Evolutionary conservation across 2,797 vertebrate genomes (phyloP).

Genomic region (Sandelia bainsii): DNA sequence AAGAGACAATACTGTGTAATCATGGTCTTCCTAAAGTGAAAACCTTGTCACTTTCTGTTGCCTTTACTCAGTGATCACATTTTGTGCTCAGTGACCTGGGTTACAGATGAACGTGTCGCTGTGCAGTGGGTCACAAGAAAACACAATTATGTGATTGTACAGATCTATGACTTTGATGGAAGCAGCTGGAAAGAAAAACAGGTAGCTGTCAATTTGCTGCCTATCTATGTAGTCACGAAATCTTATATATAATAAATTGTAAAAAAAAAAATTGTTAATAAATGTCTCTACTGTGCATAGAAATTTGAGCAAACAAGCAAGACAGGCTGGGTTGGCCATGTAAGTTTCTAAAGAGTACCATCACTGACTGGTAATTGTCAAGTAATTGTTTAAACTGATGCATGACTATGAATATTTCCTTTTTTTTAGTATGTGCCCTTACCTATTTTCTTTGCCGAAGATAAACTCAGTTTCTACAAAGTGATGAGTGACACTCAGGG

Average conservation of each 20-base stretch:
- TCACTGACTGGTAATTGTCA: not conserved
- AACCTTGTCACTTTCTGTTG: slow-evolving; percentile 71
- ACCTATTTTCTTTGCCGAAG: slow-evolving; percentile 90
- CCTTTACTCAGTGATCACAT: slow-evolving; percentile 90
- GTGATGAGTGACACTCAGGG: slow-evolving; percentile 93
- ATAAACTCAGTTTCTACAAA: slow-evolving; percentile 94
- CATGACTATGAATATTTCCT: slow-evolving; percentile 2
- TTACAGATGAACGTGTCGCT: slow-evolving; percentile 89
- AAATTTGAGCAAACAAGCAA: slow-evolving; percentile 90
- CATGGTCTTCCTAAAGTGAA: slow-evolving; percentile 34
- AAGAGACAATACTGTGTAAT: slow-evolving; percentile 18
- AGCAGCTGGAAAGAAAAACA: slow-evolving; percentile 78
- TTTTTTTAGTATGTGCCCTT: slow-evolving; percentile 91
- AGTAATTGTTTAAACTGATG: not conserved
- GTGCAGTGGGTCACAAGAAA: slow-evolving; percentile 94
- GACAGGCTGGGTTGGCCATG: slow-evolving; percentile 96
- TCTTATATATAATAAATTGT: too few species aligned
- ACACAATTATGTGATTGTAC: slow-evolving; percentile 92
- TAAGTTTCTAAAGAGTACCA: slow-evolving; percentile 79
- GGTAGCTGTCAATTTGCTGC: slow-evolving; percentile 61
- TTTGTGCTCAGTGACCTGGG: slow-evolving; percentile 94
- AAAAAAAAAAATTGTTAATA: too few species aligned
- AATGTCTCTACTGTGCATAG: slow-evolving; percentile 55
- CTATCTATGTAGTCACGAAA: not conserved
- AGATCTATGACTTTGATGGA: slow-evolving; percentile 90